Evolutionary conservation across 2,797 vertebrate species (phyloP).

Genomic region (Cynodonichthys magdalenae): DNA sequence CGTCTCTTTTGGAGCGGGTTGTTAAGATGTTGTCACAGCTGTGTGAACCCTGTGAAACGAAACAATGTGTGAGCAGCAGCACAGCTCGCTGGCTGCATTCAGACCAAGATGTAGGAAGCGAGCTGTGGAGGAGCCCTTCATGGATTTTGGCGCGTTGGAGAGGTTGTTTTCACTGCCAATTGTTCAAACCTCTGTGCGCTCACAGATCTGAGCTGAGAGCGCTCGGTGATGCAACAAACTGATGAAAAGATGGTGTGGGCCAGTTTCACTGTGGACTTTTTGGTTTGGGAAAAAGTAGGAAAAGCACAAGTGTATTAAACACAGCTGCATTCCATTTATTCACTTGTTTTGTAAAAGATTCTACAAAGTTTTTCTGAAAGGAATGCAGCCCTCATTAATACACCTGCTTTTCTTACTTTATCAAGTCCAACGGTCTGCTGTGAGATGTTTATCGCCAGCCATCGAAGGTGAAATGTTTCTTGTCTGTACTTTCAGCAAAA

Average conservation of each 20-base stretch:
- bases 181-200: conserved; percentile 53
- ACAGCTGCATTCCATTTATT: too few species aligned
- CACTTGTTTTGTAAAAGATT: too few species aligned
- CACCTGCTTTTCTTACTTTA: too few species aligned
- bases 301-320: too few species aligned
- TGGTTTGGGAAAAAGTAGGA: too few species aligned
- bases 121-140: conserved; percentile 65
- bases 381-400: too few species aligned
- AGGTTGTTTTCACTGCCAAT: conserved; percentile 42
- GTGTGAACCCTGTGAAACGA: conserved; percentile 56
- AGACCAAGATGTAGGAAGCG: conserved; percentile 61
- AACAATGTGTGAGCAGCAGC: conserved; percentile 54
- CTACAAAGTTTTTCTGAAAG: too few species aligned
- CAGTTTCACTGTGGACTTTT: too few species aligned
- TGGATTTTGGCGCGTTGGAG: conserved; percentile 47
- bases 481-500: too few species aligned
- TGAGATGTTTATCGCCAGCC: too few species aligned
- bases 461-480: too few species aligned
- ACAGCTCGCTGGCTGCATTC: conserved; percentile 57
- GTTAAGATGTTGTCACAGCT: conserved; percentile 64
- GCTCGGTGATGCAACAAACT: conserved; percentile 36
- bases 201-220: conserved; percentile 42
- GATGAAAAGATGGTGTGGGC: conserved; percentile 30
- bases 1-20: conserved; percentile 47
- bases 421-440: too few species aligned